A percentile compares a stretch with the other conserved stretches of the same genome.
Conservation (phyloP, 2,888 invertebrate genomes). For the Bombyx huttoni region DNA sequence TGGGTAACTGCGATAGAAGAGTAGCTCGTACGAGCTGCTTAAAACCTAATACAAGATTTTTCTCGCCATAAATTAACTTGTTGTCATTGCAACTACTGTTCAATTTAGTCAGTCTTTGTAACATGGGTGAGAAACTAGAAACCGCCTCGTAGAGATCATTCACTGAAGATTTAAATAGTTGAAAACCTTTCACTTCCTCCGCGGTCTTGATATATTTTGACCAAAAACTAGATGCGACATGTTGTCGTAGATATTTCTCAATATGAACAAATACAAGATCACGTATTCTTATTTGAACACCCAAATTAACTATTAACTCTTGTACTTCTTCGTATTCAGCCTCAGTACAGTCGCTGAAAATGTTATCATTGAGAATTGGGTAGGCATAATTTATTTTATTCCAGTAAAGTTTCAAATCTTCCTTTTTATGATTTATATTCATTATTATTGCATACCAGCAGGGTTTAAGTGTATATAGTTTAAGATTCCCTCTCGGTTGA, state of each 20-base stretch:
- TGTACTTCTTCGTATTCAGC: constrained; percentile 55
- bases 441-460: background rate
- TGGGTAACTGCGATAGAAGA: constrained; percentile 79
- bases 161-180: constrained; percentile 77
- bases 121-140: constrained; percentile 64
- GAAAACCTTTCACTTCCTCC: constrained; percentile 73
- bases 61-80: constrained; percentile 67
- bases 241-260: constrained; percentile 73
- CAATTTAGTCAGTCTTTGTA: constrained; percentile 70
- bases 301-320: constrained; percentile 43
- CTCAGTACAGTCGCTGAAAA: constrained; percentile 43
- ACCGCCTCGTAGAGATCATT: constrained; percentile 74
- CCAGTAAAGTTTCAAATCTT: constrained; percentile 52
- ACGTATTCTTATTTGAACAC: constrained; percentile 50
- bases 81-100: constrained; percentile 51
- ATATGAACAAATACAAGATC: constrained; percentile 58
- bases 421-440: constrained; percentile 37
- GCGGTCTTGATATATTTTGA: constrained; percentile 68
- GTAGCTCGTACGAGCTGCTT: constrained; percentile 77
- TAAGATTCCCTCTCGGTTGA: too few species aligned
- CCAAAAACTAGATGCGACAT: constrained; percentile 78
- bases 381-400: constrained; percentile 58
- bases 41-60: constrained; percentile 69
- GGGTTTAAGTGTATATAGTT: too few species aligned
- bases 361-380: constrained; percentile 52